Conservation (phyloP, 2,888 invertebrate genomes). For the Plusia festucae region DNA sequence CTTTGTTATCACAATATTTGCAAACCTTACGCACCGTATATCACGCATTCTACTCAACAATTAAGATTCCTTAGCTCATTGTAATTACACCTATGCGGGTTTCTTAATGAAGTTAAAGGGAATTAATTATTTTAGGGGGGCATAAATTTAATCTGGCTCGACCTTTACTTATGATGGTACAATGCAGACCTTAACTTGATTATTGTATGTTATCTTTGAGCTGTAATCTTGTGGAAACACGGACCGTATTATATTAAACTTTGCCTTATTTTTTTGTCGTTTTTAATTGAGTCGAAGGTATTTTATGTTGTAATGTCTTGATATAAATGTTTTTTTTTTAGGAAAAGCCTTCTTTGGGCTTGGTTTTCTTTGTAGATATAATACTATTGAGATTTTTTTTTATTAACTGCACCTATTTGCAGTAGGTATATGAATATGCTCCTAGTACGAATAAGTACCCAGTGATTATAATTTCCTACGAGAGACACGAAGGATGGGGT, state of each 20-base stretch:
- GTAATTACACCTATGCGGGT: conserved; percentile 89
- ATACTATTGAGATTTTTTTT: too few species aligned
- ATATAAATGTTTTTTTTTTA: too few species aligned
- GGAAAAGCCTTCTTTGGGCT: too few species aligned
- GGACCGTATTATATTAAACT: conserved; percentile 44
- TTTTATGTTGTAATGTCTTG: background rate
- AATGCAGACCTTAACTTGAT: conserved; percentile 75
- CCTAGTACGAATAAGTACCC: too few species aligned
- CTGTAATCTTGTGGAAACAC: conserved; percentile 61
- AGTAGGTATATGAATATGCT: too few species aligned
- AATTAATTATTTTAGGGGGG: conserved; percentile 88
- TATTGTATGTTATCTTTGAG: conserved; percentile 70
- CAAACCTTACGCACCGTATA: conserved; percentile 59
- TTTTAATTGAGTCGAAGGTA: background rate
- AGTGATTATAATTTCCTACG: too few species aligned
- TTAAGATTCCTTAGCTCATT: conserved; percentile 88
- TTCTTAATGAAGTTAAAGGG: conserved; percentile 89
- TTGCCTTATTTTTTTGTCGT: conserved; percentile 22
- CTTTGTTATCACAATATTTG: too few species aligned
- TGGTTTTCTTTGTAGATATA: too few species aligned
- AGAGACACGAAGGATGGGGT: too few species aligned
- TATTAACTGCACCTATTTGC: too few species aligned
- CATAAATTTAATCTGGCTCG: conserved; percentile 86
- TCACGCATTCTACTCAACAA: conserved; percentile 83
- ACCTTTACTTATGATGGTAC: conserved; percentile 83